These are phyloP conservation scores for Ceratosolen solmsi DNA, from an alignment of 1,140 invertebrate species.

Conservation along the genomic window DNA sequence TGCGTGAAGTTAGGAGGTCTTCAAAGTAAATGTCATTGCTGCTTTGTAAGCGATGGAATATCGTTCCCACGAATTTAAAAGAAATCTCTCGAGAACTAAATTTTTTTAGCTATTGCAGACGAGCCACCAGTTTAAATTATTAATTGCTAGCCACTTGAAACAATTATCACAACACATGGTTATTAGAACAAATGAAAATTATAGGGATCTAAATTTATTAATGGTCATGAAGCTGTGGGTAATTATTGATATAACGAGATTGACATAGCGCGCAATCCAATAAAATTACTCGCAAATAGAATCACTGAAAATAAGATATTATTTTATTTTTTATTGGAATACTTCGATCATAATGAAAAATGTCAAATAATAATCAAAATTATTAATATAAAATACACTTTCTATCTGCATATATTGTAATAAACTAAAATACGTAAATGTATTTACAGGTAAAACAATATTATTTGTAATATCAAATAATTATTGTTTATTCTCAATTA, in stretches of 20 bases:
- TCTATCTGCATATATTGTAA: too few relatives aligned
- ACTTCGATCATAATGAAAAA: too few relatives aligned
- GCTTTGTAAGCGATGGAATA: not conserved
- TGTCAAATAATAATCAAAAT: too few relatives aligned
- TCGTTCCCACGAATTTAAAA: slow-evolving; percentile 15
- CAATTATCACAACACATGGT: not conserved
- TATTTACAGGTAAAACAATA: too few relatives aligned
- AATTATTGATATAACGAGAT: not conserved
- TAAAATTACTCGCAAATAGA: not conserved
- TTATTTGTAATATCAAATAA: too few relatives aligned
- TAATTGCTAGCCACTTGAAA: slow-evolving; percentile 42
- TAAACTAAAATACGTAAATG: too few relatives aligned
- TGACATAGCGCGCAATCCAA: not conserved
- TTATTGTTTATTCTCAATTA: too few relatives aligned
- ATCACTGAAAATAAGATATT: too few relatives aligned
- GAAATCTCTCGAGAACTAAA: not conserved
- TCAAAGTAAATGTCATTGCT: not conserved
- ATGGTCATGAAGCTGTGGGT: not conserved
- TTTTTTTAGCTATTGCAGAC: not conserved
- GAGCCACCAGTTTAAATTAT: slow-evolving; percentile 15
- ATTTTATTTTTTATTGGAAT: too few relatives aligned
- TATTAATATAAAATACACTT: too few relatives aligned
- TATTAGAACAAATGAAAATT: slow-evolving; percentile 1
- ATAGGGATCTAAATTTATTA: slow-evolving; percentile 10
- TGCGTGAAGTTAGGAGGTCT: too few relatives aligned